A percentile compares a stretch with the other conserved stretches of the same genome.
These are phyloP conservation scores for Castor canadensis DNA, from an alignment of 2,113 vertebrate genomes.

Conservation along the genomic window DNA sequence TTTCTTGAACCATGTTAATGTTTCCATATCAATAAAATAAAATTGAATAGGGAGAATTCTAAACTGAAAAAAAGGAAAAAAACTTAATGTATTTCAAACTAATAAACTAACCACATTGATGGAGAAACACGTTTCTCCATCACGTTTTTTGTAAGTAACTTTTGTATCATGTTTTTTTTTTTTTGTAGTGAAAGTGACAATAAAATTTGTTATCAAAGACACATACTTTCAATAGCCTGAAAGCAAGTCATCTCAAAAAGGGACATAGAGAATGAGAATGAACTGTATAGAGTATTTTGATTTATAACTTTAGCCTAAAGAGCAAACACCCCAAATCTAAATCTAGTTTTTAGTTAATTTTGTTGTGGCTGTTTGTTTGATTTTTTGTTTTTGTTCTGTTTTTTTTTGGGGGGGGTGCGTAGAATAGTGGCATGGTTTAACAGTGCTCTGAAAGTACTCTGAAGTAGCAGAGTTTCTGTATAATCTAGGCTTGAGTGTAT, in stretches of 20 bases:
- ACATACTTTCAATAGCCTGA: too few relatives aligned
- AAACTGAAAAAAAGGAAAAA: background rate
- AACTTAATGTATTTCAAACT: background rate
- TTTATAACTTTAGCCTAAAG: background rate
- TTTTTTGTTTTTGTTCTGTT: too few relatives aligned
- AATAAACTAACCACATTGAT: background rate
- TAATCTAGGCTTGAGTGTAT: background rate
- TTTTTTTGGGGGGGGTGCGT: too few relatives aligned
- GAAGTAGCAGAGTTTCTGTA: background rate
- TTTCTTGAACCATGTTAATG: background rate
- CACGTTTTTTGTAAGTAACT: background rate
- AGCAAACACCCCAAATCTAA: background rate
- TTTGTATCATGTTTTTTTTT: too few relatives aligned
- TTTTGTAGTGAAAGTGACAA: too few relatives aligned
- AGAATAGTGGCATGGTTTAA: background rate
- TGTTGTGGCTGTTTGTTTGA: background rate
- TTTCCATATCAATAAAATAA: background rate
- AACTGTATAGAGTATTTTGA: background rate
- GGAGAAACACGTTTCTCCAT: background rate
- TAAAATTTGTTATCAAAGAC: too few relatives aligned
- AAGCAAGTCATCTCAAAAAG: too few relatives aligned
- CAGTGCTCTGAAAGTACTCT: background rate
- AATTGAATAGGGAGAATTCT: background rate
- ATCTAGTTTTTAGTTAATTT: background rate
- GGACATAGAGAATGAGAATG: too few relatives aligned